Conservation (phyloP, 2,888 invertebrate species). For the Aelia acuminata region DNA sequence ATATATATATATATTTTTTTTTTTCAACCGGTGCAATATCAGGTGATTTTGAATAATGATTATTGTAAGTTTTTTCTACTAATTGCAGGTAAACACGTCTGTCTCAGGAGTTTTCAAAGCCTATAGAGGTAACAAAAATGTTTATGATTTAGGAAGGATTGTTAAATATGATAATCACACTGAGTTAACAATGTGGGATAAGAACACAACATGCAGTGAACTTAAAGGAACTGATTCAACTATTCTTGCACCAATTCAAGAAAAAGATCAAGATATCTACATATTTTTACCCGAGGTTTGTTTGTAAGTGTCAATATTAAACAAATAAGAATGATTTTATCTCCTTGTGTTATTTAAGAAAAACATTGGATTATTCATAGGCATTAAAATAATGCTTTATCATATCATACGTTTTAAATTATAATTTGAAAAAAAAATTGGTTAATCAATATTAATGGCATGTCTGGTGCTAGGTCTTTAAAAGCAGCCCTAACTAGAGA, state of each 20-base stretch:
- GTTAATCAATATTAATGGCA: background rate
- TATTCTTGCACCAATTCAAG: conserved; percentile 72
- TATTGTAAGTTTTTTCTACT: background rate
- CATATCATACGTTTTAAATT: background rate
- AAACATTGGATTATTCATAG: no score
- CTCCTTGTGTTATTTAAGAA: background rate
- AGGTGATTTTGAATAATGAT: background rate
- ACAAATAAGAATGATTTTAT: background rate
- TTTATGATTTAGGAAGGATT: conserved; percentile 72
- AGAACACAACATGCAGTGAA: conserved; percentile 72
- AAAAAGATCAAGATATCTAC: conserved; percentile 66
- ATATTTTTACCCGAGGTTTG: conserved; percentile 75
- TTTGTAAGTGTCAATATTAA: conserved; percentile 70
- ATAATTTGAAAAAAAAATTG: background rate
- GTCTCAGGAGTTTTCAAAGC: conserved; percentile 73
- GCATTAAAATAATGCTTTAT: background rate
- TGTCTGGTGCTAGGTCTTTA: conserved; percentile 15
- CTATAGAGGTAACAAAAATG: conserved; percentile 72
- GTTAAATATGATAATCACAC: conserved; percentile 71
- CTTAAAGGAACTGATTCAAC: conserved; percentile 74
- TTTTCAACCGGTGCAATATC: no score
- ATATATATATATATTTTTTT: no score
- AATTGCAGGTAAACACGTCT: conserved; percentile 45
- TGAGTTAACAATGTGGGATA: conserved; percentile 69
- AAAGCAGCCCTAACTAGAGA: background rate